Evolutionary conservation across 2,888 invertebrate genomes (phyloP), one percentile per base, ranked within the genome.

Genomic region (Acleris literana): DNA sequence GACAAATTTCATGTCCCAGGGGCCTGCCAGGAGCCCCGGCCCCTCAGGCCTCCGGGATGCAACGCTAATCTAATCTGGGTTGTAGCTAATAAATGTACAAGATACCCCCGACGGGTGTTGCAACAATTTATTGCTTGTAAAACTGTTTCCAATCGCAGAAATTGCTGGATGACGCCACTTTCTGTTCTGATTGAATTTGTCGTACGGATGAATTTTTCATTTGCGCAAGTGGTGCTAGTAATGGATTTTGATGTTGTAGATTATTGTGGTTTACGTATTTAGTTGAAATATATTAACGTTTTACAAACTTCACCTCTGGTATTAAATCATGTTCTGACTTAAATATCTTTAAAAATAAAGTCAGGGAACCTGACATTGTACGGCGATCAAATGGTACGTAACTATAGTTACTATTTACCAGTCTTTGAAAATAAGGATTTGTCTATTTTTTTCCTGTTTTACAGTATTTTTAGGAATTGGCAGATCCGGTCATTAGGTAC

Each of bases 61-160:
- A 91, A 88, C 85, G 83, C 89, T 91, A 90, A 92, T 92, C 92
- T 92, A 92, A 92, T 92, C 91, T 85, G 86, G 88, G 88, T 89
- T 89, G 90, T 83, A 91, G 87, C 90, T 92, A 92, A 92, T 92
- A 92, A 92, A 92, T 92, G 91, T 92, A 88, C 66, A 62, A 66
- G 66, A 86, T 86, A 90, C 77, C 84, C 84, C 82, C 80, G 86
- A 85, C 86, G 82, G 85, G 82, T 85, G 84, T 83, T 83, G 85
- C 84, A 85, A 83, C 80, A 90, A 91, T 92, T 92, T 92, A 92
- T 92, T 82, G 92, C 92, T 91, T 91, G 91, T 90, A 92, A 92
- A 92, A 92, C 91, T 92, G 90, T 92, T 91, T 90, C 90, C 90
- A 92, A 92, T 92, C 88, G 91, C 76, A 83, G 86, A 84, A 85